phyloP scores from a whole-genome alignment of 2,888 invertebrate species.

The Seira ritae region DNA sequence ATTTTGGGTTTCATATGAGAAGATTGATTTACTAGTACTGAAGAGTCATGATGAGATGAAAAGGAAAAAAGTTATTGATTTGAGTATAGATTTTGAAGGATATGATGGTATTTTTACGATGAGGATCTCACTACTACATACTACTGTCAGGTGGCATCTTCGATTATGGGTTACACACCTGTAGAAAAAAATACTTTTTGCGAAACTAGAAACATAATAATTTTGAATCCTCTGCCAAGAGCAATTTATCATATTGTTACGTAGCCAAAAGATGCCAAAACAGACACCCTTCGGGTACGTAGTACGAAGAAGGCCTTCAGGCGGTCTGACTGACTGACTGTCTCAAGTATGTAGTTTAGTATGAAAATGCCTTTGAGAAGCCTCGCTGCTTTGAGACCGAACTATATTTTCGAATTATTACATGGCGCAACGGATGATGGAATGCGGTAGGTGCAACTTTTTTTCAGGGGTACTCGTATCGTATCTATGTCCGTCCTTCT shows the following conservation, averaged over 20 bases:
- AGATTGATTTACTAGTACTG: too few species aligned
- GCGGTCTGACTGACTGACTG: too few species aligned
- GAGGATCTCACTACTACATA: neutral
- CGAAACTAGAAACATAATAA: slow-evolving; percentile 7
- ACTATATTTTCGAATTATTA: slow-evolving; percentile 53
- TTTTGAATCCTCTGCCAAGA: neutral
- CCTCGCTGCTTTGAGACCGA: too few species aligned
- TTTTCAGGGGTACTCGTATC: slow-evolving; percentile 6
- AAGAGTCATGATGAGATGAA: too few species aligned
- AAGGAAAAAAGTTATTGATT: too few species aligned
- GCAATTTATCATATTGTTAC: slow-evolving; percentile 9
- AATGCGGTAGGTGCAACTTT: slow-evolving; percentile 64
- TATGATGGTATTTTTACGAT: too few species aligned
- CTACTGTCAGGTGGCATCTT: neutral
- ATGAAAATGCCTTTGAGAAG: too few species aligned
- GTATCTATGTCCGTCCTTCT: slow-evolving; percentile 13
- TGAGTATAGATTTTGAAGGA: too few species aligned
- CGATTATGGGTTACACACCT: slow-evolving; percentile 17
- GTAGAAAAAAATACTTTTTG: neutral
- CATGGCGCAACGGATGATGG: slow-evolving; percentile 42
- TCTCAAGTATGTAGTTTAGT: too few species aligned
- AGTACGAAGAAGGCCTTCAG: too few species aligned
- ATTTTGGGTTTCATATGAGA: too few species aligned
- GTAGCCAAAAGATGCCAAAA: neutral
- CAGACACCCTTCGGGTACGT: slow-evolving; percentile 18